Conservation (phyloP, 2,888 invertebrate species). For the Pteria penguin region DNA sequence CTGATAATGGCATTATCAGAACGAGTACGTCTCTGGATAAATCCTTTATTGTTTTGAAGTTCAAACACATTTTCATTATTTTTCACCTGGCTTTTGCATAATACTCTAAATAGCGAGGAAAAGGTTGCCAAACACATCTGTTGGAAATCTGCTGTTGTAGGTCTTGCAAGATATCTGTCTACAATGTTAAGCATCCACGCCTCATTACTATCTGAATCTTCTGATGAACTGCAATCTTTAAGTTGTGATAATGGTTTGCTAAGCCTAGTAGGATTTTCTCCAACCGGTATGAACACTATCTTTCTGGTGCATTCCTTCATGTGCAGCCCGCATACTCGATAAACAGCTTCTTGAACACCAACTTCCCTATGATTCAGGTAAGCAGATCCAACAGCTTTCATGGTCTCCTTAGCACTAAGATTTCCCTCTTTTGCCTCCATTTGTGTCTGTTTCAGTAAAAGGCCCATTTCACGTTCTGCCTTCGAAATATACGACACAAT, state of each 20-base stretch:
- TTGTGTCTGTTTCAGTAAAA: conserved; percentile 29
- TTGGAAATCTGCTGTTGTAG: not conserved
- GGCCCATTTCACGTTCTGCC: conserved; percentile 31
- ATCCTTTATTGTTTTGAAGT: not conserved
- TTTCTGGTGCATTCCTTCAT: no score
- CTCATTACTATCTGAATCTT: not conserved
- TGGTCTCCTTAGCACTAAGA: conserved; percentile 15
- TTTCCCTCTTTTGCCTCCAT: conserved; percentile 36
- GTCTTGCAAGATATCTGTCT: not conserved
- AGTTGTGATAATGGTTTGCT: not conserved
- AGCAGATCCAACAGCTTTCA: conserved; percentile 31
- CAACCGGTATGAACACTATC: no score
- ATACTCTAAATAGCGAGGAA: conserved; percentile 5
- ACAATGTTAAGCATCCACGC: not conserved
- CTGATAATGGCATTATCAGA: conserved; percentile 11
- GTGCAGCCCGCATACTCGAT: not conserved
- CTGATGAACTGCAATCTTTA: not conserved
- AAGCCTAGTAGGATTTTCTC: conserved; percentile 23
- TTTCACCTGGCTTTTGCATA: not conserved
- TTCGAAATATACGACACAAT: conserved; percentile 9
- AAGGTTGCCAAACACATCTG: not conserved
- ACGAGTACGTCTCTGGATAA: not conserved
- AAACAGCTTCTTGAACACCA: not conserved
- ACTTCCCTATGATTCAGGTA: conserved; percentile 40
- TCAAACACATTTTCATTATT: conserved; percentile 5